Evolutionary conservation across 2,113 vertebrate genomes (phyloP).

Genomic region (Hiodon tergisus): DNA sequence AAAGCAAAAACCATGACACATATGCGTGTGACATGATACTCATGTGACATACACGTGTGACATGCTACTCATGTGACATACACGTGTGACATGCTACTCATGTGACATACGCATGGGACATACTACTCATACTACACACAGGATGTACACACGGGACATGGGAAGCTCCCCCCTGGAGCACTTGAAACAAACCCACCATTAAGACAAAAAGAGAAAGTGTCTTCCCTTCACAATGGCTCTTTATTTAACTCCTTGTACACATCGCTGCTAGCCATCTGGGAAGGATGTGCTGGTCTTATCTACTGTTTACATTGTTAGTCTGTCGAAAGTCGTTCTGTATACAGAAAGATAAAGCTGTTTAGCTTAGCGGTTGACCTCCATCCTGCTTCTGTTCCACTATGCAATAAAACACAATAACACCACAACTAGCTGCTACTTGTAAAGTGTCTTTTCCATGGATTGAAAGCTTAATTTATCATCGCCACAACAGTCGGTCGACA

Average conservation of each 20-base stretch:
- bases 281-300: slow-evolving; percentile 51
- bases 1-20: no score
- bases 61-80: no score
- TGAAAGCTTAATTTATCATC: no score
- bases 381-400: slow-evolving; percentile 45
- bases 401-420: slow-evolving; percentile 44
- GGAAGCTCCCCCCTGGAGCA: not conserved
- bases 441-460: no score
- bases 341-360: slow-evolving; percentile 57
- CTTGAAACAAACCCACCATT: not conserved
- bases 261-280: slow-evolving; percentile 22
- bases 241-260: slow-evolving; percentile 18
- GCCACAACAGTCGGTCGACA: no score
- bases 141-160: not conserved
- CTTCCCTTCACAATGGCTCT: slow-evolving; percentile 15
- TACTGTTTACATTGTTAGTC: slow-evolving; percentile 47
- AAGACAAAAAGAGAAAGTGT: not conserved
- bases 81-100: no score
- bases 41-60: no score
- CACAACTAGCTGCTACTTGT: not conserved
- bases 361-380: slow-evolving; percentile 47
- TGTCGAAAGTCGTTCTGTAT: slow-evolving; percentile 46
- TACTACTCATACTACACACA: not conserved
- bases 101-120: not conserved
- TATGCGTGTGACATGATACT: no score